These are phyloP conservation scores for Grammomys surdaster DNA, from an alignment of 2,113 vertebrate genomes.

Conservation along the genomic window DNA sequence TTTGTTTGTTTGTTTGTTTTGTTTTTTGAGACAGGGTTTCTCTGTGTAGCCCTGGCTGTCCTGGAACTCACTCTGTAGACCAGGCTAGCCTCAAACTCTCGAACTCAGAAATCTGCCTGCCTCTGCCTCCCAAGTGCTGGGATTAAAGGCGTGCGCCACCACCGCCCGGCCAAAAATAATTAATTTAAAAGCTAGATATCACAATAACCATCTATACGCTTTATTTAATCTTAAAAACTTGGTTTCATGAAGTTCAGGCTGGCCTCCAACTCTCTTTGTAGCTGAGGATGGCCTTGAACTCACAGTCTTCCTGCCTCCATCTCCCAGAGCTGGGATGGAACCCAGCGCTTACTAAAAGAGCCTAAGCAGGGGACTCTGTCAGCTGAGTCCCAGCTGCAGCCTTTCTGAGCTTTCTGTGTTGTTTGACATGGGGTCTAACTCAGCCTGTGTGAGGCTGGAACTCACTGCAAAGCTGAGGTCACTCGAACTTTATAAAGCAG, in stretches of 20 bases:
- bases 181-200: neutral
- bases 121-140: no score
- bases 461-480: neutral
- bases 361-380: neutral
- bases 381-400: neutral
- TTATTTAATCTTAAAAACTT: neutral
- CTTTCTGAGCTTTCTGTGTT: neutral
- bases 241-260: neutral
- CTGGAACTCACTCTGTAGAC: no score
- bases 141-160: no score
- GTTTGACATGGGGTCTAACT: neutral
- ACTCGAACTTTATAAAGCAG: neutral
- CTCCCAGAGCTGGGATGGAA: neutral
- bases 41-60: no score
- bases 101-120: no score
- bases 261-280: neutral
- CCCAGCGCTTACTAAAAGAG: neutral
- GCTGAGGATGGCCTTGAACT: neutral
- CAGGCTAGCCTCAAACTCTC: no score
- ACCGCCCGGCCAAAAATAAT: neutral
- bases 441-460: neutral
- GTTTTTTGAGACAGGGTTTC: no score
- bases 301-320: neutral
- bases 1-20: no score
- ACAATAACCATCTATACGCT: neutral